phyloP scores from a whole-genome alignment of 2,113 vertebrate species.

The Hiodon alosoides region DNA sequence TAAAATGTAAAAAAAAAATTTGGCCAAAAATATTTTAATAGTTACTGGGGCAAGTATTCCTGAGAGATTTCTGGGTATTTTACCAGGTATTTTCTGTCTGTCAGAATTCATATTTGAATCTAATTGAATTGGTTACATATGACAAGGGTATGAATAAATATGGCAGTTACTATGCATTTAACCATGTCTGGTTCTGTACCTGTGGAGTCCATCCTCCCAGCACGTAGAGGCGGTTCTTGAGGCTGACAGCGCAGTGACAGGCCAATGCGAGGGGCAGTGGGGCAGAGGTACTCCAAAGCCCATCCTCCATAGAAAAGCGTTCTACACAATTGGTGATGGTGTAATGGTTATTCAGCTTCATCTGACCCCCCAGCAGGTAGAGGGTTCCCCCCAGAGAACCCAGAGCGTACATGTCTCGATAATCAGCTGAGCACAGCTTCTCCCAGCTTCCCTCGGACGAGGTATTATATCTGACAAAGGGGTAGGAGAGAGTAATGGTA shows the following conservation, averaged over 20 bases:
- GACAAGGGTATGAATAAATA: too few species aligned
- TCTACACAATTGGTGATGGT: conserved; percentile 86
- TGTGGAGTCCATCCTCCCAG: conserved; percentile 92
- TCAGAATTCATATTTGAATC: too few species aligned
- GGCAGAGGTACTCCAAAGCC: conserved; percentile 74
- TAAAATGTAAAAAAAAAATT: too few species aligned
- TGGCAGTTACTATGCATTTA: too few species aligned
- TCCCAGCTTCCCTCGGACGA: conserved; percentile 85
- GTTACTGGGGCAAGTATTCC: too few species aligned
- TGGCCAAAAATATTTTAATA: too few species aligned
- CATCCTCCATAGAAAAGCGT: conserved; percentile 75
- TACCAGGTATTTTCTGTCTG: too few species aligned
- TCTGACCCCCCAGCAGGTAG: conserved; percentile 87
- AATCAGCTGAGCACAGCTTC: conserved; percentile 74
- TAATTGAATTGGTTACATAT: too few species aligned
- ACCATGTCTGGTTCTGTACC: conserved; percentile 56
- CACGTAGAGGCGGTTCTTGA: conserved; percentile 81
- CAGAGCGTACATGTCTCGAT: conserved; percentile 84
- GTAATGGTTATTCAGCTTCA: conserved; percentile 87
- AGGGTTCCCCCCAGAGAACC: conserved; percentile 70
- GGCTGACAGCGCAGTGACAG: conserved; percentile 69
- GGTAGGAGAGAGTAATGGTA: conserved; percentile 1
- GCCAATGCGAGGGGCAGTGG: conserved; percentile 84
- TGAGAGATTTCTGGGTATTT: too few species aligned
- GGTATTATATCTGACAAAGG: conserved; percentile 72